Conservation (phyloP, 2,113 vertebrate species). For the Pseudopipra pipra region DNA sequence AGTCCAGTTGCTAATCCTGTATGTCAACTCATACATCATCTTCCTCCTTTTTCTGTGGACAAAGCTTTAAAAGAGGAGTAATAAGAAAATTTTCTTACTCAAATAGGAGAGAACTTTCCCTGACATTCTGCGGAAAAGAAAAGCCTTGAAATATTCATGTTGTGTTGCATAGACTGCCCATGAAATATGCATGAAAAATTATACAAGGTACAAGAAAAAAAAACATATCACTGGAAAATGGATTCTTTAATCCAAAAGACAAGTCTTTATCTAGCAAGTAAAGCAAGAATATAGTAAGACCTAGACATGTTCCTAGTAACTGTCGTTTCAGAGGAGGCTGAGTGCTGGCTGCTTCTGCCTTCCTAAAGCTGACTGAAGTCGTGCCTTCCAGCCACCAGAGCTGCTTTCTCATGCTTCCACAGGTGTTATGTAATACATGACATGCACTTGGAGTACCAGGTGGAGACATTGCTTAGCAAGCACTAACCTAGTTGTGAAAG, state of each 20-base stretch:
- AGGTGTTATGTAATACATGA: neutral
- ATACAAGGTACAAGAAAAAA: neutral
- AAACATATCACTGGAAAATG: neutral
- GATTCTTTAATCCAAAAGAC: neutral
- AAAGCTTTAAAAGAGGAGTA: neutral
- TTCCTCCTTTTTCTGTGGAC: neutral
- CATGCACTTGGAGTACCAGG: neutral
- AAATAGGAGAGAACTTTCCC: neutral
- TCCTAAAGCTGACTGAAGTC: neutral
- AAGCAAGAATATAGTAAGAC: neutral
- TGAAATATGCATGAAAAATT: slow-evolving; percentile 30
- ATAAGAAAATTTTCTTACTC: neutral
- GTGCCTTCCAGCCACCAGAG: neutral
- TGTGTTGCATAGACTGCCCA: neutral
- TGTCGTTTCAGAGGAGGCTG: neutral
- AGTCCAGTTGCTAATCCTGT: neutral
- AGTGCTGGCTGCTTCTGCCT: neutral
- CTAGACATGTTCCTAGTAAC: neutral
- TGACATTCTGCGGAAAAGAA: neutral
- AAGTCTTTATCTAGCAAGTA: neutral
- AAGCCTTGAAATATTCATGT: neutral
- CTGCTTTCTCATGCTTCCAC: neutral
- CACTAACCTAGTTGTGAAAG: neutral
- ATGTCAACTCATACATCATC: neutral
- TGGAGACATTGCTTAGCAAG: neutral